A percentile compares a stretch with the other conserved stretches of the same genome.
phyloP scores from a whole-genome alignment of 1,140 invertebrate species.

The Anastrepha obliqua region DNA sequence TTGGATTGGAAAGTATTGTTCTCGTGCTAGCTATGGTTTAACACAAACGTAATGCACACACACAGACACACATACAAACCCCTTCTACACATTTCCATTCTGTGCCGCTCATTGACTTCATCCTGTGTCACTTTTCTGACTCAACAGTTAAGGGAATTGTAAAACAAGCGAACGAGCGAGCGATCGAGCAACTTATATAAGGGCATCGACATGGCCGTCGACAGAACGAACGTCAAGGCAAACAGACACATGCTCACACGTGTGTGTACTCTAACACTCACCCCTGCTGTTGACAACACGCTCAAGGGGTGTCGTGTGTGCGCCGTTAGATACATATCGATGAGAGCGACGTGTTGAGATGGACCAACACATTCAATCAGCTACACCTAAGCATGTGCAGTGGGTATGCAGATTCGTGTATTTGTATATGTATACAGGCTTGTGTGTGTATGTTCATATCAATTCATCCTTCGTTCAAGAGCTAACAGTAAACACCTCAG shows the following conservation, averaged over 20 bases:
- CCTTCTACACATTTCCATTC: not conserved
- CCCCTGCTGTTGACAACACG: not conserved
- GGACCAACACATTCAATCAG: not conserved
- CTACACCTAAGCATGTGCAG: too few species aligned
- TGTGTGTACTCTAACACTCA: not conserved
- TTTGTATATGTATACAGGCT: too few species aligned
- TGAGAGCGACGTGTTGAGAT: not conserved
- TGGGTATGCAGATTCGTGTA: too few species aligned
- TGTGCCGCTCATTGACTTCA: not conserved
- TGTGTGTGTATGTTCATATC: not conserved
- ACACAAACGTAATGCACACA: not conserved
- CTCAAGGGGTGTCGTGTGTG: not conserved
- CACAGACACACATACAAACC: not conserved
- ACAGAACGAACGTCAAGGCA: not conserved
- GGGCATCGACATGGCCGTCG: not conserved
- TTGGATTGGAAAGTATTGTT: slow-evolving; percentile 12
- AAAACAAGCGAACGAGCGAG: not conserved
- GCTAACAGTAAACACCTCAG: not conserved
- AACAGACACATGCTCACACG: not conserved
- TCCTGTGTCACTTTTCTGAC: slow-evolving; percentile 28
- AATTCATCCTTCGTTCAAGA: not conserved
- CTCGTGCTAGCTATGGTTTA: not conserved
- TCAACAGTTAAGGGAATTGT: slow-evolving; percentile 36
- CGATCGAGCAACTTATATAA: not conserved
- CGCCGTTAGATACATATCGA: not conserved